Evolutionary conservation across 2,113 vertebrate species (phyloP).

Genomic region (Mesoclemmys tuberculata): DNA sequence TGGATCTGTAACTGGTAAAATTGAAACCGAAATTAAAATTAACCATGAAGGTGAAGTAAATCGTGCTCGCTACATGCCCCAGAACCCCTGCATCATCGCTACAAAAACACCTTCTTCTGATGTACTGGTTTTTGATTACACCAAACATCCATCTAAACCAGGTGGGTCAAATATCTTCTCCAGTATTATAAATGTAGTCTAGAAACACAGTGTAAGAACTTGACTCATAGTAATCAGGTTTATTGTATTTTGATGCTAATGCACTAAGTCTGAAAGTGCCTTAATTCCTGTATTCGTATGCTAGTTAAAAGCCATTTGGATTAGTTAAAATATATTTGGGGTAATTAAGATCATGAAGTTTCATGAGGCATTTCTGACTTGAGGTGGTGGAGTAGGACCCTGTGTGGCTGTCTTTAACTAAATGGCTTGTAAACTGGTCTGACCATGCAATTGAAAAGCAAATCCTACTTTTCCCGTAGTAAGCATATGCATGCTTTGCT

Average conservation of each 20-base stretch:
- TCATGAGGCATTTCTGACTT: background rate
- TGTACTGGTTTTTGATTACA: slow-evolving; percentile 94
- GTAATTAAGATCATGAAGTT: background rate
- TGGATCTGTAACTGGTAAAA: slow-evolving; percentile 93
- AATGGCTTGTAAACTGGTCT: background rate
- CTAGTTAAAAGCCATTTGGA: background rate
- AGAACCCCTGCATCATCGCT: slow-evolving; percentile 92
- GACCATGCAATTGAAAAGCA: background rate
- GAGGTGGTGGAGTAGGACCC: background rate
- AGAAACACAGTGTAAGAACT: background rate
- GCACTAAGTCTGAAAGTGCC: background rate
- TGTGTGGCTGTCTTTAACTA: background rate
- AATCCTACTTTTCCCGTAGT: background rate
- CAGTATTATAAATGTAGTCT: background rate
- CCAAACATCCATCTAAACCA: slow-evolving; percentile 92
- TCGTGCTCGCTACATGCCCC: slow-evolving; percentile 92
- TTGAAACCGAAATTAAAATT: slow-evolving; percentile 95
- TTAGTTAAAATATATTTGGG: background rate
- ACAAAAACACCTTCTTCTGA: slow-evolving; percentile 96
- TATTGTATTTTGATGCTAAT: background rate
- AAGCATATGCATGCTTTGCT: background rate
- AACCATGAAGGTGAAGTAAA: slow-evolving; percentile 97
- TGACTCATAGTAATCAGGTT: background rate
- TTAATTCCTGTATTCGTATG: too few species aligned
- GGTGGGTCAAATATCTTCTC: slow-evolving; percentile 72